phyloP scores from a whole-genome alignment of 2,113 vertebrate genomes.

The Forbesichthys papilliferus region DNA sequence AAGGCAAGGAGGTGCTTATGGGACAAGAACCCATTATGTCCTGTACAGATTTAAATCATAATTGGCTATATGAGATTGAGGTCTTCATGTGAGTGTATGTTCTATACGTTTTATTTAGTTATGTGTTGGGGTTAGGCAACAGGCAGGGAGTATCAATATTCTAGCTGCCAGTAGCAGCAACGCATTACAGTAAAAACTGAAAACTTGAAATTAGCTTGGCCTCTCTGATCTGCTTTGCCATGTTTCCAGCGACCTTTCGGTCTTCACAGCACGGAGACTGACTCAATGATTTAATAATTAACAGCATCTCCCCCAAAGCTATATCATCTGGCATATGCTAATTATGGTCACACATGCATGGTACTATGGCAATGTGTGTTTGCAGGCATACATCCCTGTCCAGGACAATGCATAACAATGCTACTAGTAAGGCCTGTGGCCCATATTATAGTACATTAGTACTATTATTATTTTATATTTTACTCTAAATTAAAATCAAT shows the following conservation, averaged over 20 bases:
- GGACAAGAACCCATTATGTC: constrained; percentile 36
- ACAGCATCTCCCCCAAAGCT: constrained; percentile 30
- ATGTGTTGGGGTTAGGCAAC: not conserved
- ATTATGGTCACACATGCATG: constrained; percentile 26
- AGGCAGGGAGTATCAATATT: constrained; percentile 19
- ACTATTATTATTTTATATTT: not conserved
- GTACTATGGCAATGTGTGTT: constrained; percentile 8
- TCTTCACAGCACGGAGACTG: constrained; percentile 29
- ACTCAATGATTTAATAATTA: constrained; percentile 52
- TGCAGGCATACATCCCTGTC: not conserved
- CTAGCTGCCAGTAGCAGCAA: constrained; percentile 10
- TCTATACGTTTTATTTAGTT: not conserved
- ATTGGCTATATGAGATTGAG: not conserved
- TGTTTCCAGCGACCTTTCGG: constrained; percentile 26
- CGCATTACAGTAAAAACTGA: no score
- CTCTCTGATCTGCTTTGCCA: not conserved
- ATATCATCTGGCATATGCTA: constrained; percentile 30
- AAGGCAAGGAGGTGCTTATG: constrained; percentile 22
- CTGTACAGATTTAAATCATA: constrained; percentile 31
- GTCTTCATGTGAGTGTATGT: not conserved
- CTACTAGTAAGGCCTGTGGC: no score
- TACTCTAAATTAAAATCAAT: not conserved
- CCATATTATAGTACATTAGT: not conserved
- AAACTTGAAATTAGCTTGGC: constrained; percentile 5
- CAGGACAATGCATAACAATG: no score